Base-by-base conservation (phyloP, 2,888 invertebrate species). In the Cerceris ruficornis region DNA sequence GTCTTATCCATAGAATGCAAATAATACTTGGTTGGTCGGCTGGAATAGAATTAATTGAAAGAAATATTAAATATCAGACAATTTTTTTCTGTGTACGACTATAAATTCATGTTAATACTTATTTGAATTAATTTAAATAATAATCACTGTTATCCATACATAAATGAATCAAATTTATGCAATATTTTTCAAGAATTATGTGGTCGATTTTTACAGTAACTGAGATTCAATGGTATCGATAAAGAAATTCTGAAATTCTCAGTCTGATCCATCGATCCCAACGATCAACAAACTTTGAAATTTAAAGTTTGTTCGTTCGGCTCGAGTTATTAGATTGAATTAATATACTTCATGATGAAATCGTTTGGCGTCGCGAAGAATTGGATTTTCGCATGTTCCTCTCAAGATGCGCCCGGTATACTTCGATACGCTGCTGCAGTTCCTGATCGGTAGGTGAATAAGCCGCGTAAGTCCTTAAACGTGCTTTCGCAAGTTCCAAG, bases 241-340 rank as follows among this genome's bases (percentile, higher is more conserved):
- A 17, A 55, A 7, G 17, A 7, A 17, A 55, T 17, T 17, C 58
- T 15, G 15, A 8, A 65, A 17, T 71, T 55, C 71, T 81, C 85
- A 67, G 62, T 86, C 86, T 88, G 90, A 89, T 92, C 79, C 86
- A 90, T 92, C 92, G 92, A 91, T 92, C 92, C 92, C 65, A 88
- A 90, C 91, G 92, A 90, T 91, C 92, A 92, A 90, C 88, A 92
- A 92, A 92, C 92, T 92, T 90, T 86, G 82, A 78, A 87, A 86
- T 87, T 75, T 62, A 79, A 87, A 92, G 92, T 92, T 92, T 92
- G 92, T 92, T 92, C 92, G 92, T 92, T 92, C 91, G 92, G 92
- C 92, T 92, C 92, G 92, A 92, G 92, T 91, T 91, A 92, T 91
- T 87, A 87, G 87, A 86, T 88, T 85, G 87, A 84, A 71, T 72